A percentile compares a stretch with the other conserved stretches of the same genome.
Evolutionary conservation across 2,113 vertebrate genomes (phyloP).

Genomic region (Acanthisitta chloris): DNA sequence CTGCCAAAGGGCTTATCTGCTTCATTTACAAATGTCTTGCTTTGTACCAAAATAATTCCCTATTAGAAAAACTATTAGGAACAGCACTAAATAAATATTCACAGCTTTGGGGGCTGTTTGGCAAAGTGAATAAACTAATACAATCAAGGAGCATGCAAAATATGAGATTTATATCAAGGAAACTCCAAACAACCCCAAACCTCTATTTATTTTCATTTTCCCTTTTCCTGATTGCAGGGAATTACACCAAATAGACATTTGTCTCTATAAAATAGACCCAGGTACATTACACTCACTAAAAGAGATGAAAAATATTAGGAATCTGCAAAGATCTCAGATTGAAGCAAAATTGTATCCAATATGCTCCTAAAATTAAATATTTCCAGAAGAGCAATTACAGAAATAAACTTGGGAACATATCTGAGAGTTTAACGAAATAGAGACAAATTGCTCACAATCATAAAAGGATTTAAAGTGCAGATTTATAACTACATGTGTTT

Average conservation of each 20-base stretch:
- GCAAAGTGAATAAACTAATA: slow-evolving; percentile 69
- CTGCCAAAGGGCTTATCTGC: slow-evolving; percentile 86
- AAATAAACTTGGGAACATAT: background rate
- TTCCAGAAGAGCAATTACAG: background rate
- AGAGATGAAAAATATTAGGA: background rate
- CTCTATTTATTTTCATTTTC: background rate
- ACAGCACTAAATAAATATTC: slow-evolving; percentile 89
- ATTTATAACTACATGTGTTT: background rate
- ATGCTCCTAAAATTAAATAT: background rate
- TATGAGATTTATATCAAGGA: background rate
- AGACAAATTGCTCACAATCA: background rate
- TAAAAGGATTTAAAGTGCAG: background rate
- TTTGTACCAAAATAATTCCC: slow-evolving; percentile 85
- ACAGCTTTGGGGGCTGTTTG: slow-evolving; percentile 71
- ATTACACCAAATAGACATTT: background rate
- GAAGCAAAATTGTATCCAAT: background rate
- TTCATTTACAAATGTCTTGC: slow-evolving; percentile 96
- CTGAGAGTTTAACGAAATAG: background rate
- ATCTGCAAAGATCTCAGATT: background rate
- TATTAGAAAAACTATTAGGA: slow-evolving; percentile 81
- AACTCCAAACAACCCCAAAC: background rate
- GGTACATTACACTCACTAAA: background rate
- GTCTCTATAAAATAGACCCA: background rate
- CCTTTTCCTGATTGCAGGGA: background rate
- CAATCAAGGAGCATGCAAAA: slow-evolving; percentile 28